These are phyloP conservation scores for Phoxinus phoxinus DNA, from an alignment of 2,113 vertebrate genomes.

Conservation along the genomic window DNA sequence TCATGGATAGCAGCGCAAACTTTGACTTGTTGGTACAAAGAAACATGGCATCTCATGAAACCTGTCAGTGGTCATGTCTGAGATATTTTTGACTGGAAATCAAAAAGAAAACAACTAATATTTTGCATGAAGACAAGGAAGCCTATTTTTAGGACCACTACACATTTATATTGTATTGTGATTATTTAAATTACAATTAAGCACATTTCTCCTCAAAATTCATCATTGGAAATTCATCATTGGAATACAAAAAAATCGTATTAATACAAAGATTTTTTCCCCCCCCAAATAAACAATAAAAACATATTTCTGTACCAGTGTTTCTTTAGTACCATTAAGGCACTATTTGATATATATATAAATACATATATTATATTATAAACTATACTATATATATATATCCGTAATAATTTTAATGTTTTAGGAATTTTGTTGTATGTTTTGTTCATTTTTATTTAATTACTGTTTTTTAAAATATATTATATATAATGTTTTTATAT, in stretches of 20 bases:
- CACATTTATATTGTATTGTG: not conserved
- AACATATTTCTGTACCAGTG: too few species aligned
- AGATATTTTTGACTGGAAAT: not conserved
- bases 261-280: too few species aligned
- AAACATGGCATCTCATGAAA: conserved; percentile 10
- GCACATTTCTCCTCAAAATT: not conserved
- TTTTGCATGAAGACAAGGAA: not conserved
- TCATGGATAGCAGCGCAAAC: conserved; percentile 11
- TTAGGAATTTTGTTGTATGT: too few species aligned
- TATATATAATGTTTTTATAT: too few species aligned
- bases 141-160: not conserved
- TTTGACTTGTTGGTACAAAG: conserved; percentile 23
- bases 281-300: too few species aligned
- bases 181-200: not conserved
- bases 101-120: not conserved
- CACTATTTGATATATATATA: too few species aligned
- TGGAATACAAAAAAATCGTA: not conserved
- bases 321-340: too few species aligned
- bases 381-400: too few species aligned
- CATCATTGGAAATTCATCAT: not conserved
- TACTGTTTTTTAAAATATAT: too few species aligned
- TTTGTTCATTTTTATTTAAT: too few species aligned
- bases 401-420: too few species aligned
- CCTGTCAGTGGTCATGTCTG: not conserved
- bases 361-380: too few species aligned